These are phyloP conservation scores for Drosophila infuscata DNA, from an alignment of 2,888 invertebrate species.

Conservation along the genomic window DNA sequence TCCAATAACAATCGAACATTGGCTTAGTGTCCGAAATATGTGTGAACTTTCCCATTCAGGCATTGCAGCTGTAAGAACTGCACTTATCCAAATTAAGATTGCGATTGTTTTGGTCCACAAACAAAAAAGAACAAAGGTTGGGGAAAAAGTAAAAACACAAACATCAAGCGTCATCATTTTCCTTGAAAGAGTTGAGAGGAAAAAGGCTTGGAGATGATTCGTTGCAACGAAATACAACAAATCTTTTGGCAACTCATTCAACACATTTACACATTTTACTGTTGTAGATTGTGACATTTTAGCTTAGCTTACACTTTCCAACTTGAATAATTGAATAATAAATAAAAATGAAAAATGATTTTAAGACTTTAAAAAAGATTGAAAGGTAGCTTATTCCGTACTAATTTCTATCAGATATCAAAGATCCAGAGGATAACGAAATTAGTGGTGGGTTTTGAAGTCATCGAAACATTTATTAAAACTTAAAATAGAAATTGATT, in stretches of 20 bases:
- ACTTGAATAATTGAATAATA: neutral
- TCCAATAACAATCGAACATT: slow-evolving; percentile 65
- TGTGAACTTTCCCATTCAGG: slow-evolving; percentile 39
- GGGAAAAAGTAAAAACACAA: slow-evolving; percentile 15
- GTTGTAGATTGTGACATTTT: neutral
- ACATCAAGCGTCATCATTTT: slow-evolving; percentile 53
- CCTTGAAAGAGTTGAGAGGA: slow-evolving; percentile 18
- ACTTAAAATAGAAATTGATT: too few relatives aligned
- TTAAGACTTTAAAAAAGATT: neutral
- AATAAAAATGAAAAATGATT: neutral
- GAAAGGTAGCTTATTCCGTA: neutral
- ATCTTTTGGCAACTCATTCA: neutral
- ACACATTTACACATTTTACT: neutral
- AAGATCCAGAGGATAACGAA: neutral
- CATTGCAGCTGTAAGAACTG: slow-evolving; percentile 56
- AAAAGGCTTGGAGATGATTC: slow-evolving; percentile 2
- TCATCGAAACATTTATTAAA: neutral
- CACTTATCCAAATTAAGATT: slow-evolving; percentile 76
- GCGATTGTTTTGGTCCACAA: slow-evolving; percentile 15
- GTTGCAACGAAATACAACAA: neutral
- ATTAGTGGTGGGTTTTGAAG: neutral
- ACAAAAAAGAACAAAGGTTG: too few relatives aligned
- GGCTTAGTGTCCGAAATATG: slow-evolving; percentile 57
- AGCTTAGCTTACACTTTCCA: neutral
- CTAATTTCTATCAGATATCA: neutral